Base-by-base conservation (phyloP, 2,888 invertebrate genomes). In the Dasysyrphus albostriatus region DNA sequence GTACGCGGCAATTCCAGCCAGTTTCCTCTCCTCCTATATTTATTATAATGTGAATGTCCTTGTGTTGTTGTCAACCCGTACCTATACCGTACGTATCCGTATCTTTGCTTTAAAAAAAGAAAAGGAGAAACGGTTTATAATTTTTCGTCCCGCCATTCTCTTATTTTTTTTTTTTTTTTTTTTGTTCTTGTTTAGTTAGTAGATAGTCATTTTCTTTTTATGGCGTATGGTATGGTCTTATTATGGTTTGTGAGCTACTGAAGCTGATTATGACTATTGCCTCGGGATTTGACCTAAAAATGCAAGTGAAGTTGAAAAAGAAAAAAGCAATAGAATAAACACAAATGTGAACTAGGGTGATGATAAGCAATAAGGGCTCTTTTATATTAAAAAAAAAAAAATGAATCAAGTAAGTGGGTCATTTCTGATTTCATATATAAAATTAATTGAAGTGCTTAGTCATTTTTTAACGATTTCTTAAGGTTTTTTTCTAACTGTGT, bases 251-350 rank as follows among this genome's bases (percentile, higher is more conserved):
- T 10, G 24, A 56, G 19, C 47, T 63, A 59, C 72, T 72, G 65
- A 54, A 73, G 67, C 72, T 72, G 65, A 51, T 77, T 6, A 24
- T 59, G 59, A 61, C 24, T 61, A 84, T 72, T 74, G 83, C 84
- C 84, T 59, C 37, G 67, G 84, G 84, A 81, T 32, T 76, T 76
- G 80, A 84, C 81, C 84, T 81, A 61, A 84, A 56, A 80, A 80
- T 73, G 59, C 72, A 61, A 80, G 59, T 72, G 47, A 72, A 73
- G 81, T 42, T 80, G 72, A 44, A 51, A 69, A 74, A 76, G 19
- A 56, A 10, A 37, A 37, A 19, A 19, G 5, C 7, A 42, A 59
- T 19, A 19, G 12, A 79, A 65, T 24, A 14, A 42, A 14, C 19
- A 24, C 39, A 42, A 42, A 61, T 61, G 24, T 61, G 61, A 61